phyloP scores from a whole-genome alignment of 2,113 vertebrate genomes.

The Taurulus bubalis region DNA sequence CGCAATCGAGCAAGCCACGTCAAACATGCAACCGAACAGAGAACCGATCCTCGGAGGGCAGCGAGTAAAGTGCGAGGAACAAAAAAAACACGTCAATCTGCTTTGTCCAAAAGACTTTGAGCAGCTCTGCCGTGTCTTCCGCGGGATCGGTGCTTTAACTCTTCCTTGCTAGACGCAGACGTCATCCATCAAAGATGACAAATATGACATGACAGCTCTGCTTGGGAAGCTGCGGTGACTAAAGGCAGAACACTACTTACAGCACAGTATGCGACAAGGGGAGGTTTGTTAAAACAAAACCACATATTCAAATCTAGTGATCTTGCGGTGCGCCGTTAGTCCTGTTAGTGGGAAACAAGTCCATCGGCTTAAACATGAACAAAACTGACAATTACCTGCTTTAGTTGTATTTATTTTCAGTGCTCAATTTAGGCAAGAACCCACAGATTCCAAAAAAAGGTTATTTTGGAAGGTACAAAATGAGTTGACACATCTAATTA shows the following conservation, averaged over 20 bases:
- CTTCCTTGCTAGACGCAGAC: slow-evolving; percentile 59
- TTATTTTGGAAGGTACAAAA: neutral
- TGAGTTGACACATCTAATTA: slow-evolving; percentile 10
- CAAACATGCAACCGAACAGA: slow-evolving; percentile 62
- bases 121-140: slow-evolving; percentile 55
- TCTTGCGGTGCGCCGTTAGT: neutral
- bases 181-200: slow-evolving; percentile 74
- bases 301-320: slow-evolving; percentile 14
- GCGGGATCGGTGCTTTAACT: slow-evolving; percentile 62
- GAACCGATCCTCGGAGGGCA: slow-evolving; percentile 61
- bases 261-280: slow-evolving; percentile 41
- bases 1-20: slow-evolving; percentile 54
- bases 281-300: slow-evolving; percentile 28
- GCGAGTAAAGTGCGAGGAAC: slow-evolving; percentile 62
- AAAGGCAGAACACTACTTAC: slow-evolving; percentile 47
- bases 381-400: neutral
- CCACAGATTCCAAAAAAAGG: slow-evolving; percentile 5
- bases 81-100: slow-evolving; percentile 79
- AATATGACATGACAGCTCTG: slow-evolving; percentile 75
- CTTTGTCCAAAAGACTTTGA: slow-evolving; percentile 66
- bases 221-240: slow-evolving; percentile 53
- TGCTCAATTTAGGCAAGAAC: neutral
- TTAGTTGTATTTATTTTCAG: slow-evolving; percentile 4
- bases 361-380: neutral
- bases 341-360: neutral